phyloP scores from a whole-genome alignment of 92 coral and sea anemone species.

The Desmophyllum pertusum region DNA sequence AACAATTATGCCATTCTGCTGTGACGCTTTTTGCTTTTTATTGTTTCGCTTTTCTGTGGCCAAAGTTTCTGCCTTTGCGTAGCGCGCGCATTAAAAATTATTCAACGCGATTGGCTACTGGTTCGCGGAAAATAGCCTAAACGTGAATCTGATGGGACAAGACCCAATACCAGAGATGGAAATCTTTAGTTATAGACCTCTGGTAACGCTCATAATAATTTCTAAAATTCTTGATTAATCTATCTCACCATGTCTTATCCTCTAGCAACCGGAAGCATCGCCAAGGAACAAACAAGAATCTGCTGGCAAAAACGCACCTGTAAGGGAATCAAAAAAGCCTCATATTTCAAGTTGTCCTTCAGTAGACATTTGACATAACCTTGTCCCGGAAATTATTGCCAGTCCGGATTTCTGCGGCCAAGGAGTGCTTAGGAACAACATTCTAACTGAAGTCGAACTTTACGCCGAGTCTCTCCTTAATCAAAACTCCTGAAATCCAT shows the following conservation, averaged over 20 bases:
- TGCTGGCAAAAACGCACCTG: background rate
- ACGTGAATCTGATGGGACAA: no score
- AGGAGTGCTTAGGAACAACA: slow-evolving; percentile 63
- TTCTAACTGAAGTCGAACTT: slow-evolving; percentile 37
- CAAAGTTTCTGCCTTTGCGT: no score
- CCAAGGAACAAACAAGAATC: background rate
- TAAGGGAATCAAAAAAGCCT: background rate
- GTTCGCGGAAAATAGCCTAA: no score
- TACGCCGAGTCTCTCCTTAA: slow-evolving; percentile 24
- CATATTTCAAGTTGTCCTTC: background rate
- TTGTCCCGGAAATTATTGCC: slow-evolving; percentile 21
- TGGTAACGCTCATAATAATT: no score
- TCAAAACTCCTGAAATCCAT: no score
- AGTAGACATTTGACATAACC: background rate
- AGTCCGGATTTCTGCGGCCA: slow-evolving; percentile 68
- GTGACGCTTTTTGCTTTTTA: no score
- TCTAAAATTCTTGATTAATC: background rate
- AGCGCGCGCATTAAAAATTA: no score
- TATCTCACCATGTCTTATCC: background rate
- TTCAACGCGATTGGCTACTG: no score
- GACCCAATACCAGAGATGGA: no score
- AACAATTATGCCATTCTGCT: no score
- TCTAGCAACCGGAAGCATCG: background rate
- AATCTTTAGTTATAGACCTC: no score
- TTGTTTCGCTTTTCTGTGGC: no score